phyloP scores from a whole-genome alignment of 2,888 invertebrate genomes.

The Caenorhabditis japonica region DNA sequence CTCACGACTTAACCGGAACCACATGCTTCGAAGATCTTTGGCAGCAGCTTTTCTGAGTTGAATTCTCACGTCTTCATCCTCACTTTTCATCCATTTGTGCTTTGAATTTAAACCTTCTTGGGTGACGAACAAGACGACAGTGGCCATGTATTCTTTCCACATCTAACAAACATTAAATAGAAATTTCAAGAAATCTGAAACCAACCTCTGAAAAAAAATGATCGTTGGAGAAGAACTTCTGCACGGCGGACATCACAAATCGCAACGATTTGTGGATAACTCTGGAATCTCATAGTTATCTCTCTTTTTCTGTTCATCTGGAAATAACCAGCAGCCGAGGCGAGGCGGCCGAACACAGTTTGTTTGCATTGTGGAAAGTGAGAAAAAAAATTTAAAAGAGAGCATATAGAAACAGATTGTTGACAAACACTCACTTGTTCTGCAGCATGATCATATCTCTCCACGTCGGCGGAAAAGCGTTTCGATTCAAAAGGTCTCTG shows the following conservation, averaged over 20 bases:
- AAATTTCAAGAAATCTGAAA: conserved; percentile 8
- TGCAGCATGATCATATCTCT: conserved; percentile 92
- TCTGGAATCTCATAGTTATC: conserved; percentile 79
- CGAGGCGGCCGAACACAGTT: conserved; percentile 13
- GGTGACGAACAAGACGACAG: conserved; percentile 89
- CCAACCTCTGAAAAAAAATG: conserved; percentile 83
- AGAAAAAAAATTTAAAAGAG: conserved; percentile 11
- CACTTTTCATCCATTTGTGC: conserved; percentile 83
- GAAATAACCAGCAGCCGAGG: neutral
- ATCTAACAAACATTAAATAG: conserved; percentile 78
- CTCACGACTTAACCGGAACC: conserved; percentile 84
- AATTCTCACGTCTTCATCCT: conserved; percentile 79
- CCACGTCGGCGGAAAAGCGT: conserved; percentile 91
- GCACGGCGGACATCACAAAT: conserved; percentile 80
- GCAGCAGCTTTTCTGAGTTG: conserved; percentile 82
- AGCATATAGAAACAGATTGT: neutral
- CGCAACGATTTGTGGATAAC: conserved; percentile 76
- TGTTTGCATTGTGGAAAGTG: conserved; percentile 32
- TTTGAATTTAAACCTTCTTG: conserved; percentile 84
- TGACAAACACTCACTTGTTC: conserved; percentile 82
- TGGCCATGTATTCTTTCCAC: conserved; percentile 93
- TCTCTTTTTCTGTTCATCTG: neutral
- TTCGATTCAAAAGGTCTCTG: conserved; percentile 86
- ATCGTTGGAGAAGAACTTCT: conserved; percentile 83
- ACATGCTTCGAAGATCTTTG: conserved; percentile 89